Percentiles rank a stretch among this genome's conserved stretches.
phyloP scores from a whole-genome alignment of 2,888 invertebrate species.

The Mycalesis mineus region DNA sequence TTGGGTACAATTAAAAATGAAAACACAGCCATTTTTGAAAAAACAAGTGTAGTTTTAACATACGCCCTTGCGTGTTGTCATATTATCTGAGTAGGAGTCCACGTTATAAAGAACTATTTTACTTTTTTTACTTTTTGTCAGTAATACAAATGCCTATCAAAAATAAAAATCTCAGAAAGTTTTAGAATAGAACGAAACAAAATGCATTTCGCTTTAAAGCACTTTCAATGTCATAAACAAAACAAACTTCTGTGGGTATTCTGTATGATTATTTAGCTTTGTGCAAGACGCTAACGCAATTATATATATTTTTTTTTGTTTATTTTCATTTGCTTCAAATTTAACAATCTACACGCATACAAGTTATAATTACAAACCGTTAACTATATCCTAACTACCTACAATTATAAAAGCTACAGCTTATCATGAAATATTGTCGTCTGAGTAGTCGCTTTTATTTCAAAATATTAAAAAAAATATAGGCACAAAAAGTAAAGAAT shows the following conservation, averaged over 20 bases:
- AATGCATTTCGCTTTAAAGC: too few relatives aligned
- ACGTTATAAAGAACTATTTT: too few relatives aligned
- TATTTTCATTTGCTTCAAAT: constrained; percentile 4
- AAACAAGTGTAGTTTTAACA: background rate
- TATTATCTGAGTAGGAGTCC: background rate
- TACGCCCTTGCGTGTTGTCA: background rate
- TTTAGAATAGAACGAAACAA: too few relatives aligned
- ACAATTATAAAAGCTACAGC: constrained; percentile 37
- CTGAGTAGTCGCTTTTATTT: constrained; percentile 4
- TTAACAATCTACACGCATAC: constrained; percentile 15
- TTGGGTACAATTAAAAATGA: constrained; percentile 9
- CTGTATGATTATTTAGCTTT: background rate
- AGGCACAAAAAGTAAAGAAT: background rate
- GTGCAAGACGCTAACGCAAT: background rate
- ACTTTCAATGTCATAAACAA: too few relatives aligned
- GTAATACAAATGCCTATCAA: too few relatives aligned
- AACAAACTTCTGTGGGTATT: too few relatives aligned
- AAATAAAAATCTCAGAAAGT: too few relatives aligned
- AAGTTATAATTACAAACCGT: constrained; percentile 2
- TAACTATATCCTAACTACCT: constrained; percentile 16
- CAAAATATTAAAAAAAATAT: background rate
- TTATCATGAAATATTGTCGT: constrained; percentile 38
- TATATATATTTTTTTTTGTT: constrained; percentile 4
- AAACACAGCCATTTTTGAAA: constrained; percentile 21
- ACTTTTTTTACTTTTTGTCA: too few relatives aligned